Percentiles rank a stretch among this genome's conserved stretches.
These are phyloP conservation scores for Tribolium castaneum DNA, from an alignment of 1,140 invertebrate species.

Conservation along the genomic window DNA sequence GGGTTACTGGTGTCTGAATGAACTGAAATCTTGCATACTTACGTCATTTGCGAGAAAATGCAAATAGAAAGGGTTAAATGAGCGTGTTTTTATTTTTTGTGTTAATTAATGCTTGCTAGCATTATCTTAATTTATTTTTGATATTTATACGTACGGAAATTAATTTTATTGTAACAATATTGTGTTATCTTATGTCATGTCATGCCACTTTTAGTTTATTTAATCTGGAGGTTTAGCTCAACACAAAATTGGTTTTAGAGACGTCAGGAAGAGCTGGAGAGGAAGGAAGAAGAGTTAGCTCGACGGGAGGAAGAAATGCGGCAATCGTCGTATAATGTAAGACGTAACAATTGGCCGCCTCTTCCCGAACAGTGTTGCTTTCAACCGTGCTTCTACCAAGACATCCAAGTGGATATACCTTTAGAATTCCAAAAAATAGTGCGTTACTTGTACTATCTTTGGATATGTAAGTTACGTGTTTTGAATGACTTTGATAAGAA, in stretches of 20 bases:
- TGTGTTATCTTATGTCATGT: too few relatives aligned
- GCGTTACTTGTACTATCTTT: constrained; percentile 93
- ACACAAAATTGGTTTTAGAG: constrained; percentile 65
- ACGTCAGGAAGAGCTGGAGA: constrained; percentile 86
- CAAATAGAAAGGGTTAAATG: too few relatives aligned
- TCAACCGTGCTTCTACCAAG: constrained; percentile 99
- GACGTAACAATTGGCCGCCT: constrained; percentile 98
- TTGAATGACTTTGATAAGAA: neutral
- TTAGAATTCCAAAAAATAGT: constrained; percentile 97
- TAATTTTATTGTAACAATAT: too few relatives aligned
- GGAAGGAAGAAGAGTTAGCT: constrained; percentile 87
- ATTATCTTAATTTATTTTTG: neutral
- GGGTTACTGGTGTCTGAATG: too few relatives aligned
- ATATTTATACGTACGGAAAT: too few relatives aligned
- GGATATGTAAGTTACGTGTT: constrained; percentile 94
- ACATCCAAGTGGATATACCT: constrained; percentile 99
- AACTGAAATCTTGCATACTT: too few relatives aligned
- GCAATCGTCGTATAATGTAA: constrained; percentile 77
- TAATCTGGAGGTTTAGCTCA: too few relatives aligned
- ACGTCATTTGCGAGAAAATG: too few relatives aligned
- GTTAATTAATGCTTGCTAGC: neutral
- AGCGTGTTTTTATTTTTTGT: too few relatives aligned
- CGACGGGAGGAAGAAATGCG: constrained; percentile 90
- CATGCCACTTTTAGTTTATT: too few relatives aligned
- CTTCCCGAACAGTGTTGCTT: constrained; percentile 91